These are phyloP conservation scores for Vanessa atalanta DNA, from an alignment of 1,140 invertebrate genomes.

Conservation along the genomic window DNA sequence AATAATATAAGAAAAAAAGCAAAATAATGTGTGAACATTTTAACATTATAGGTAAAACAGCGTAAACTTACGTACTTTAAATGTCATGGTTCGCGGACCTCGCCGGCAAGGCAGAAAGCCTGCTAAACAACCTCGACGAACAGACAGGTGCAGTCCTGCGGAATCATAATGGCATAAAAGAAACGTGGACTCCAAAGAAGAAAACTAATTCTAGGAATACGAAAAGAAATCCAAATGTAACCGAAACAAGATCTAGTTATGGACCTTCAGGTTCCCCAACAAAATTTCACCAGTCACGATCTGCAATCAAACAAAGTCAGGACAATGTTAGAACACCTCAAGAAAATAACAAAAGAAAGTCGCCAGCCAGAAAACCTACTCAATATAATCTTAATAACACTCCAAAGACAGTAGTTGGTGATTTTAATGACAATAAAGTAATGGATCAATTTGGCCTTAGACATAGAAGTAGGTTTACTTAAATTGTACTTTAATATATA, in stretches of 20 bases:
- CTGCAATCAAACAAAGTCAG: constrained; percentile 25
- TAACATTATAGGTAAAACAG: background rate
- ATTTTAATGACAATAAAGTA: constrained; percentile 45
- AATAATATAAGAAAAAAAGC: background rate
- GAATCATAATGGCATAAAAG: constrained; percentile 54
- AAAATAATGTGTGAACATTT: background rate
- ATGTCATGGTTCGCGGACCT: constrained; percentile 94
- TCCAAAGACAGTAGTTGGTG: constrained; percentile 54
- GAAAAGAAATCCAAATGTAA: constrained; percentile 44
- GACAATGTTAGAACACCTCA: constrained; percentile 36
- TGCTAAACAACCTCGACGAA: constrained; percentile 92
- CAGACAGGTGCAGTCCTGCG: constrained; percentile 87
- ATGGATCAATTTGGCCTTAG: constrained; percentile 53
- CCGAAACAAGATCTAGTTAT: constrained; percentile 43
- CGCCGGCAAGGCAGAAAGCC: constrained; percentile 91
- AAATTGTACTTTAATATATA: constrained; percentile 3
- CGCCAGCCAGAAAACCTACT: constrained; percentile 43
- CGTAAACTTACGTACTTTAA: constrained; percentile 27
- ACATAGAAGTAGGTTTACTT: constrained; percentile 55
- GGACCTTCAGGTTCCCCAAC: constrained; percentile 40
- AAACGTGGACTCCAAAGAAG: constrained; percentile 50
- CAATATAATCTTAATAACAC: constrained; percentile 53
- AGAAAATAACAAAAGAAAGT: constrained; percentile 40
- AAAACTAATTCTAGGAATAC: constrained; percentile 40
- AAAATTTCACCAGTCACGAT: constrained; percentile 35